Conservation (phyloP, 2,888 invertebrate species). For the Microdon myrmicae region DNA sequence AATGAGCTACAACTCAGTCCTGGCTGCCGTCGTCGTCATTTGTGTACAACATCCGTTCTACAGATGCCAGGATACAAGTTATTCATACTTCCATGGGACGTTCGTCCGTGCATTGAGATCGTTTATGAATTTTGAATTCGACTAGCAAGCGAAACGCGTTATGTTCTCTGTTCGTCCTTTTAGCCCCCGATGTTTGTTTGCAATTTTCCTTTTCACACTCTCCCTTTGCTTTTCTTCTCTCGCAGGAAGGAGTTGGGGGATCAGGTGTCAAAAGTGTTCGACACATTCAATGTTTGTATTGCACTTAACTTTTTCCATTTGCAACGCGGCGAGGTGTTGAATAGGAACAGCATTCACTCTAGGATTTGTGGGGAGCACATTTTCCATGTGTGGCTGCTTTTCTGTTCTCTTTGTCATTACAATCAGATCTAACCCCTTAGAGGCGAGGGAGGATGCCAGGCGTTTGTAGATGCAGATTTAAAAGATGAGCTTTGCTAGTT, state of each 20-base stretch:
- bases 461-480: too few species aligned
- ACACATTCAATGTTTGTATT: constrained; percentile 27
- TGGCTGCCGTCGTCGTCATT: constrained; percentile 1
- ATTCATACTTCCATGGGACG: constrained; percentile 1
- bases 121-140: constrained; percentile 44
- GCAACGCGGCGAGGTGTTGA: constrained; percentile 41
- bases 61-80: background rate
- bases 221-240: constrained; percentile 3
- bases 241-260: background rate
- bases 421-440: constrained; percentile 5
- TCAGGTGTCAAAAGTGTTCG: constrained; percentile 1
- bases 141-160: constrained; percentile 25
- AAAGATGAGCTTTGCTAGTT: too few species aligned
- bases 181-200: constrained; percentile 12
- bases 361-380: background rate
- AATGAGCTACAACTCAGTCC: constrained; percentile 24
- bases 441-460: background rate
- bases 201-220: constrained; percentile 10
- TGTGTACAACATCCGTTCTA: background rate
- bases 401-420: constrained; percentile 12
- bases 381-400: constrained; percentile 10
- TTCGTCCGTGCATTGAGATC: constrained; percentile 35
- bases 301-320: constrained; percentile 44
- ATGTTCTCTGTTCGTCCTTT: constrained; percentile 4
- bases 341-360: constrained; percentile 20